These are phyloP conservation scores for Drosophila punjabiensis DNA, from an alignment of 1,140 invertebrate species.

Conservation along the genomic window DNA sequence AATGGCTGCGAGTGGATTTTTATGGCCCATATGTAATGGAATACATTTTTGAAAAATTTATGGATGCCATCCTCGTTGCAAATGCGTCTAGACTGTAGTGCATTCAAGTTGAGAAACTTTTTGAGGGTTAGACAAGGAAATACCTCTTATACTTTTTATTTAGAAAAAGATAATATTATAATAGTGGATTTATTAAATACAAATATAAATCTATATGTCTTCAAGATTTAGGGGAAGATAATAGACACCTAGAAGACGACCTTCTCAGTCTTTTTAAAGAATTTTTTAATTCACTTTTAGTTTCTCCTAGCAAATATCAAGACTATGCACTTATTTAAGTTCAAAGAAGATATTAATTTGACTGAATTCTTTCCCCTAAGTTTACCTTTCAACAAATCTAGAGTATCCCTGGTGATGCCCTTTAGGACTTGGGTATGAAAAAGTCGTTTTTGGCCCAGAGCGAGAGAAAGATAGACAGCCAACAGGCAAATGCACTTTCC, in stretches of 20 bases:
- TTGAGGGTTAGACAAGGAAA: background rate
- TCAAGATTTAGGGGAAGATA: background rate
- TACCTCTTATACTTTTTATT: background rate
- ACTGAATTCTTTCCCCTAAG: no score
- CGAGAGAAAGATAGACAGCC: slow-evolving; percentile 58
- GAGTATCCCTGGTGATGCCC: background rate
- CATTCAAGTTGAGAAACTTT: background rate
- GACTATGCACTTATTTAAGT: background rate
- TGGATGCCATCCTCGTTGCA: slow-evolving; percentile 35
- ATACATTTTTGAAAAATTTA: slow-evolving; percentile 71
- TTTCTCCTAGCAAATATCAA: background rate
- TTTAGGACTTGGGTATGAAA: slow-evolving; percentile 8
- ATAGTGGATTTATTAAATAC: background rate
- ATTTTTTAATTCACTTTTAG: background rate
- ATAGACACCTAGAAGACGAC: background rate
- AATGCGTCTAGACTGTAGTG: slow-evolving; percentile 34
- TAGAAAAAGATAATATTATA: background rate
- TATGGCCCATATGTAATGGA: slow-evolving; percentile 68
- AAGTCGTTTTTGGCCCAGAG: slow-evolving; percentile 37
- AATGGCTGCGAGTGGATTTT: slow-evolving; percentile 47
- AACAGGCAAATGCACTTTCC: slow-evolving; percentile 66
- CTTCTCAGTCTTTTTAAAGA: background rate
- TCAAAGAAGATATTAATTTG: background rate
- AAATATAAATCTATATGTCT: background rate
- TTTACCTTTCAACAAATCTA: background rate